Evolutionary conservation across 1,140 invertebrate genomes (phyloP).

Genomic region (Patella vulgata): DNA sequence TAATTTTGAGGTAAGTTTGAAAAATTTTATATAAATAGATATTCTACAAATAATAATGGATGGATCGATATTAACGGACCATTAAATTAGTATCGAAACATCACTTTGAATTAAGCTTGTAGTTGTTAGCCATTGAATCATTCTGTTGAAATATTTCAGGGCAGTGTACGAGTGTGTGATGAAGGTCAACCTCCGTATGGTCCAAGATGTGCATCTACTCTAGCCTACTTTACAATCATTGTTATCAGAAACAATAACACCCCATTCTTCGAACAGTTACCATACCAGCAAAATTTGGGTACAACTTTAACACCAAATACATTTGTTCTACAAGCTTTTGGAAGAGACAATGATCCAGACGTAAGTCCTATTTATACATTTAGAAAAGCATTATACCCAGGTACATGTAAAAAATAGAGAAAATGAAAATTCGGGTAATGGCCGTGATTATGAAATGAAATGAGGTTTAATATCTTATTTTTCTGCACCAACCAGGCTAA

Average conservation of each 20-base stretch:
- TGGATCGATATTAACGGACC: too few species aligned
- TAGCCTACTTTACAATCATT: slow-evolving; percentile 32
- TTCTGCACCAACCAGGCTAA: too few species aligned
- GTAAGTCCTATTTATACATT: slow-evolving; percentile 18
- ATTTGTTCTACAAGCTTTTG: slow-evolving; percentile 28
- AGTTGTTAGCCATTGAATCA: too few species aligned
- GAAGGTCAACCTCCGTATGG: slow-evolving; percentile 25
- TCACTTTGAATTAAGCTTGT: too few species aligned
- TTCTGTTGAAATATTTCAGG: slow-evolving; percentile 41
- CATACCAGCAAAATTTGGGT: slow-evolving; percentile 34
- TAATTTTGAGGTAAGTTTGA: slow-evolving; percentile 23
- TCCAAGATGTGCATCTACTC: slow-evolving; percentile 7
- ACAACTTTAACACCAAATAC: slow-evolving; percentile 14
- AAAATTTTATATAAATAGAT: slow-evolving; percentile 16
- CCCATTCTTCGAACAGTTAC: slow-evolving; percentile 40
- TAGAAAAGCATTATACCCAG: too few species aligned
- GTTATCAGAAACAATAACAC: slow-evolving; percentile 43
- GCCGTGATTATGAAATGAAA: too few species aligned
- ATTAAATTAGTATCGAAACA: too few species aligned
- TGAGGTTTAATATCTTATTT: too few species aligned
- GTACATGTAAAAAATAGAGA: too few species aligned
- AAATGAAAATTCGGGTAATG: too few species aligned
- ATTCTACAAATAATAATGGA: background rate
- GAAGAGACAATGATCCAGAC: slow-evolving; percentile 34
- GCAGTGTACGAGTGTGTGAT: slow-evolving; percentile 38